These are phyloP conservation scores for Podarcis muralis DNA, from an alignment of 2,113 vertebrate genomes.

Conservation along the genomic window DNA sequence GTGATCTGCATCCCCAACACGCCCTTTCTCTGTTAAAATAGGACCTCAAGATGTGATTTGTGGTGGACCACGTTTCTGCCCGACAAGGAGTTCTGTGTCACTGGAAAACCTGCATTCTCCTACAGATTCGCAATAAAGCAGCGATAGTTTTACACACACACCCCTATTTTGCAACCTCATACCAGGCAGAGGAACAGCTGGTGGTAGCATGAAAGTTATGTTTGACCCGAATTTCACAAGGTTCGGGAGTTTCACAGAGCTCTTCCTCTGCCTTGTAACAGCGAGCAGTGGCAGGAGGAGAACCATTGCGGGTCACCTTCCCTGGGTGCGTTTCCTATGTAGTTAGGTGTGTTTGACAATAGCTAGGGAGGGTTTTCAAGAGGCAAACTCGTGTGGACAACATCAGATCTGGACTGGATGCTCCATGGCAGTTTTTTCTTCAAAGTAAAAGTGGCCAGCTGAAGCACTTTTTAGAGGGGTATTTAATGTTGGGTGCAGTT, in stretches of 20 bases:
- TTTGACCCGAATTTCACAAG: too few species aligned
- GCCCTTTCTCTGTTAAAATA: background rate
- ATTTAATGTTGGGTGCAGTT: background rate
- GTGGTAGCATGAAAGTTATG: background rate
- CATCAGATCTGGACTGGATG: background rate
- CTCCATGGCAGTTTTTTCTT: background rate
- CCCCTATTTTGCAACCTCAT: background rate
- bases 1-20: background rate
- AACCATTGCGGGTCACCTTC: background rate
- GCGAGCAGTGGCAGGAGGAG: background rate
- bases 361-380: background rate
- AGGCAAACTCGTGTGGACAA: background rate
- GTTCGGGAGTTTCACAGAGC: too few species aligned
- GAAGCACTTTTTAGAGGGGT: background rate
- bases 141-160: background rate
- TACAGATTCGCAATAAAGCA: background rate
- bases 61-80: background rate
- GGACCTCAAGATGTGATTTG: background rate
- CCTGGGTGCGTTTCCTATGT: background rate
- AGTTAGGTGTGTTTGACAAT: background rate
- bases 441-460: background rate
- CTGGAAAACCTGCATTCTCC: background rate
- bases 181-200: background rate
- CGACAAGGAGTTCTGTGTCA: background rate
- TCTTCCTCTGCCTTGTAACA: background rate